Base-by-base conservation (phyloP, 2,888 invertebrate genomes). In the Euspilapteryx auroguttella region DNA sequence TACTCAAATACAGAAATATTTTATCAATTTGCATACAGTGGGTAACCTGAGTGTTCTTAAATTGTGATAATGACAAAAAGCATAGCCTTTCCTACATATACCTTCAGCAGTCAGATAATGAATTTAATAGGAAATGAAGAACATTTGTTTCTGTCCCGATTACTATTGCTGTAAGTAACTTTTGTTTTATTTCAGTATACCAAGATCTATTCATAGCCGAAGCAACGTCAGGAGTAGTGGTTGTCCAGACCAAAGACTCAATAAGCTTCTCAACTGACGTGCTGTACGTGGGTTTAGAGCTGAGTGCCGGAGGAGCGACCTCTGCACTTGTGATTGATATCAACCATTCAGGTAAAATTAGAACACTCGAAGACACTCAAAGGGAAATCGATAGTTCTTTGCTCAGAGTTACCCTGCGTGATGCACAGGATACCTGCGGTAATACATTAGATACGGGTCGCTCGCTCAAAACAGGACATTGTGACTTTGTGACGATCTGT, bases 251-350 rank as follows among this genome's bases (percentile, higher is more conserved):
- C 3, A 20, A 24, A 9, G 42, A 32, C 3, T 31, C 51, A 8
- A 28, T 51, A 6, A 36, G 32, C 5, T 26, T 61, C 17, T 52
- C 59, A 0, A 28, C 31, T 20, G 41, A 47, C 17, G 31, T 49
- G 9, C 37, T 45, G 1, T 41, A 41, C 22, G 37, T 63, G 3
- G 37, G 44, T 4, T 33, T 71, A 24, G 58, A 61, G 34, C 42
- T 71, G 6, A 45, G 41, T 4, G 57, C 54, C 3, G 47, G 34
- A 4, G 29, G 33, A 5, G 59, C 58, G 4, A 41, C 42, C 17
- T 44, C 65, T n/a, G 61, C 59, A 2, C 47, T 71, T 2, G 12
- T 53, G 15, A 34, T 55, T 1, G 33, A 40, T n/a, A 34, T 50
- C 3, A 17, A 31, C 8, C 34, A 38, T 11, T 21, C 40, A 32